Evolutionary conservation across 2,113 vertebrate species (phyloP).

Genomic region (Apteryx mantelli): DNA sequence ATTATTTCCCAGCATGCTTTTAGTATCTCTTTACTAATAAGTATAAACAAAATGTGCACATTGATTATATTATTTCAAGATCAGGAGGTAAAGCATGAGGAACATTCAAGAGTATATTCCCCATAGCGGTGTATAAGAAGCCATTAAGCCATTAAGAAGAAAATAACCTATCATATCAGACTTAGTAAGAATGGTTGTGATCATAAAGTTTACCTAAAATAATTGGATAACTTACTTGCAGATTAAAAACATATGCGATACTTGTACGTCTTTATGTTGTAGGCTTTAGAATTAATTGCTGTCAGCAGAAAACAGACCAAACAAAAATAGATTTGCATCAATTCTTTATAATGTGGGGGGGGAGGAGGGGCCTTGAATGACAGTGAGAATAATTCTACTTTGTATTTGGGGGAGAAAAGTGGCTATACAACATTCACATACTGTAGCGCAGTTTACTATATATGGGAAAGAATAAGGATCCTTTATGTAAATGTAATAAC

Average conservation of each 20-base stretch:
- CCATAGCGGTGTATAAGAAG: slow-evolving; percentile 12
- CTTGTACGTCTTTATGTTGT: slow-evolving; percentile 48
- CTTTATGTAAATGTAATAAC: slow-evolving; percentile 56
- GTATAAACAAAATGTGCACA: slow-evolving; percentile 46
- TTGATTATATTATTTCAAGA: slow-evolving; percentile 62
- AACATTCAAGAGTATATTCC: slow-evolving; percentile 39
- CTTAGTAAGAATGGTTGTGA: slow-evolving; percentile 68
- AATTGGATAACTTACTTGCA: slow-evolving; percentile 72
- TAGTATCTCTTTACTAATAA: slow-evolving; percentile 56
- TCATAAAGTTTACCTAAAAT: slow-evolving; percentile 75
- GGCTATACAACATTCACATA: not conserved
- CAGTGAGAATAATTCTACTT: slow-evolving; percentile 44
- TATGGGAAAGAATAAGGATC: slow-evolving; percentile 54
- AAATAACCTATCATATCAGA: slow-evolving; percentile 53
- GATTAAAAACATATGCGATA: slow-evolving; percentile 70
- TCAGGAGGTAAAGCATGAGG: slow-evolving; percentile 46
- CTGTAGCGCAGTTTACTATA: slow-evolving; percentile 48
- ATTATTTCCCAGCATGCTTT: slow-evolving; percentile 66
- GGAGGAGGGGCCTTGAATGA: not conserved
- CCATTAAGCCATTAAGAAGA: slow-evolving; percentile 53
- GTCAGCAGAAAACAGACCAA: slow-evolving; percentile 65
- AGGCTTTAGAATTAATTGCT: slow-evolving; percentile 71
- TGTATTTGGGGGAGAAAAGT: not conserved
- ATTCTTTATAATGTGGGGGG: not conserved
- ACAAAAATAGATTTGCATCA: slow-evolving; percentile 72